These are phyloP conservation scores for Dascillus cervinus DNA, from an alignment of 2,888 invertebrate species.

Conservation along the genomic window DNA sequence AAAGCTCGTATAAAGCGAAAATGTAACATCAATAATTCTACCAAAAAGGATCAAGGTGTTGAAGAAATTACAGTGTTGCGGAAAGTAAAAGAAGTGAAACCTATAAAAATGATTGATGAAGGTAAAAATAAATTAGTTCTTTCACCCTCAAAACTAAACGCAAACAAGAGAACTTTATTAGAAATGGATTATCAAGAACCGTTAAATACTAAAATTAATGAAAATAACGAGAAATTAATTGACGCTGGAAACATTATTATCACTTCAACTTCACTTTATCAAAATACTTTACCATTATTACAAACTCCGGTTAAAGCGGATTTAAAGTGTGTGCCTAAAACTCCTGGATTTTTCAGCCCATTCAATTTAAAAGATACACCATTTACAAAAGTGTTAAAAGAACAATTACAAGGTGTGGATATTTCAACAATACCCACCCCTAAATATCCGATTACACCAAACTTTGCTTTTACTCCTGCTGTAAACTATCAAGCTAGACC, in stretches of 20 bases:
- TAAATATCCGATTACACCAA: slow-evolving; percentile 34
- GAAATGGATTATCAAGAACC: slow-evolving; percentile 11
- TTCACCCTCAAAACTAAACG: slow-evolving; percentile 30
- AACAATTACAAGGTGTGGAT: slow-evolving; percentile 31
- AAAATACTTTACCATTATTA: slow-evolving; percentile 20
- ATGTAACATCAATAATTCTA: slow-evolving; percentile 24
- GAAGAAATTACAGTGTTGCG: slow-evolving; percentile 16
- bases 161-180: slow-evolving; percentile 26
- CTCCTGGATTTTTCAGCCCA: slow-evolving; percentile 24
- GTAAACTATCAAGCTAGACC: slow-evolving; percentile 21
- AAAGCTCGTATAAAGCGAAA: slow-evolving; percentile 25
- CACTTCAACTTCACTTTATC: not conserved
- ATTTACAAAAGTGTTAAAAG: slow-evolving; percentile 34
- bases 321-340: slow-evolving; percentile 24
- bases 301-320: slow-evolving; percentile 27
- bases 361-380: slow-evolving; percentile 27
- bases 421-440: slow-evolving; percentile 33
- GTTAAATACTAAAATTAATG: not conserved
- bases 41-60: slow-evolving; percentile 11
- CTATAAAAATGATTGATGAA: slow-evolving; percentile 16
- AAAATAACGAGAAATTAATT: not conserved
- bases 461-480: slow-evolving; percentile 30
- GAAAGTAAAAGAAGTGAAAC: slow-evolving; percentile 19
- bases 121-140: slow-evolving; percentile 19
- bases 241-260: not conserved